Conservation (phyloP, 2,797 vertebrate species). For the Alectoris magna region DNA sequence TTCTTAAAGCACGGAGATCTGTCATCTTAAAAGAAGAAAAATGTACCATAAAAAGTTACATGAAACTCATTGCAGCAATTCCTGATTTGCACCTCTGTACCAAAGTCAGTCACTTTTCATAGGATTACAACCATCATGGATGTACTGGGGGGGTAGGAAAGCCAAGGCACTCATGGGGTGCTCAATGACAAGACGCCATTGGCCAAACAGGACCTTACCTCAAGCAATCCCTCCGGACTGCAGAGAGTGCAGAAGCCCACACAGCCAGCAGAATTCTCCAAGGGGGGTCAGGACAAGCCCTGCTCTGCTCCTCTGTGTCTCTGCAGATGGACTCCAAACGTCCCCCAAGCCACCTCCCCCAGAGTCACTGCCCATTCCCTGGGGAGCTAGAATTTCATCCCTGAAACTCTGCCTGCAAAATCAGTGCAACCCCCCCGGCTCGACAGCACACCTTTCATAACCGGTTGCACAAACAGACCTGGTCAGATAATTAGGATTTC, state of each 20-base stretch:
- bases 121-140: not conserved
- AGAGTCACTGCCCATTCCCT: not conserved
- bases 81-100: not conserved
- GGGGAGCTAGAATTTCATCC: not conserved
- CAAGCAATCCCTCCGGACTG: rapidly evolving
- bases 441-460: not conserved
- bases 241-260: rapidly evolving
- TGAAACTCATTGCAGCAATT: not conserved
- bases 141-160: not conserved
- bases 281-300: not conserved
- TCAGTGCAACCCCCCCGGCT: not conserved
- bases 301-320: not conserved
- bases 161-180: not conserved
- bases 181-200: rapidly evolving
- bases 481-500: not conserved
- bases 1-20: not conserved
- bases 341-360: not conserved
- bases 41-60: not conserved
- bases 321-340: not conserved
- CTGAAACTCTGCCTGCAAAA: not conserved
- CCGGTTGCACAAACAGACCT: not conserved
- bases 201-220: rapidly evolving
- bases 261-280: not conserved
- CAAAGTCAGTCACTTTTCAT: not conserved
- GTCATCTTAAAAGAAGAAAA: not conserved